These are phyloP conservation scores for Parazoanthus atlanticus DNA, from an alignment of 92 coral and sea anemone species.

Conservation along the genomic window DNA sequence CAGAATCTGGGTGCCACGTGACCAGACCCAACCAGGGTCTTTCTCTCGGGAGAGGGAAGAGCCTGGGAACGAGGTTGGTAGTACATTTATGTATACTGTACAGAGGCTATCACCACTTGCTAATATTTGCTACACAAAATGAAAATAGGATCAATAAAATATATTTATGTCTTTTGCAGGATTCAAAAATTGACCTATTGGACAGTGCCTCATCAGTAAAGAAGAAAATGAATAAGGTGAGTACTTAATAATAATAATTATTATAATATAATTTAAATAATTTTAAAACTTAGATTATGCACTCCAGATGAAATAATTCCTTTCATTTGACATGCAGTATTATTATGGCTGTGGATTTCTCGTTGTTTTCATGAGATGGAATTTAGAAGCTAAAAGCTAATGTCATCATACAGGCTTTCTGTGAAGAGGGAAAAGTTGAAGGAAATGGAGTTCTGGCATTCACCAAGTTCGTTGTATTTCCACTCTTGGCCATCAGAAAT, in stretches of 20 bases:
- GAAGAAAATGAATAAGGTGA: conserved; percentile 88
- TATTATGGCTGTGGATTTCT: neutral
- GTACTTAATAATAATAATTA: neutral
- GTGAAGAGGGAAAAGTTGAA: conserved; percentile 96
- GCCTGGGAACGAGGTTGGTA: too few species aligned
- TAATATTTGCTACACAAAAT: too few species aligned
- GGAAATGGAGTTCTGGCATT: conserved; percentile 95
- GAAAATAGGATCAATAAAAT: too few species aligned
- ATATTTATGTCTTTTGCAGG: conserved; percentile 49
- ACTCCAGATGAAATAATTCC: neutral
- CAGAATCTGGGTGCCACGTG: too few species aligned
- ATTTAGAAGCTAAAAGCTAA: neutral
- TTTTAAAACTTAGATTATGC: too few species aligned
- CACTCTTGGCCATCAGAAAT: conserved; percentile 75
- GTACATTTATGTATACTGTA: too few species aligned
- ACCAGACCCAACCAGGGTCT: too few species aligned
- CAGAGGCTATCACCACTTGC: neutral
- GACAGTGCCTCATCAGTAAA: conserved; percentile 90
- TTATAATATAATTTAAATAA: too few species aligned
- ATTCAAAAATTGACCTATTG: conserved; percentile 90
- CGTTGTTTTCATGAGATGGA: neutral
- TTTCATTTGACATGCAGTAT: neutral
- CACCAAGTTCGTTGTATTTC: conserved; percentile 95
- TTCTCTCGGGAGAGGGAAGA: too few species aligned
- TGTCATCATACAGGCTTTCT: conserved; percentile 72